These are phyloP conservation scores for Drosophila truncata DNA, from an alignment of 1,140 invertebrate genomes.

Conservation along the genomic window DNA sequence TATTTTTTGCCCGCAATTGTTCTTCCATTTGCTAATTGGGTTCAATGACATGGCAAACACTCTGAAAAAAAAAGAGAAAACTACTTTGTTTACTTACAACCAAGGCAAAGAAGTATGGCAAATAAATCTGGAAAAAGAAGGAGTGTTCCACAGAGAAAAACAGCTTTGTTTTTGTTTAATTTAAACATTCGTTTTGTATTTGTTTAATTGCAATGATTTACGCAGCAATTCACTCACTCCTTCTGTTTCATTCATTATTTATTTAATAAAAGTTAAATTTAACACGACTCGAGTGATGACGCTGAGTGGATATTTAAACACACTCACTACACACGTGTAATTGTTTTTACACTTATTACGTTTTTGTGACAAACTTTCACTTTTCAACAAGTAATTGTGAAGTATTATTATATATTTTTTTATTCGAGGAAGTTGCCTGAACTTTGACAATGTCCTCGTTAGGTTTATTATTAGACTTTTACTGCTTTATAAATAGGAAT, in stretches of 20 bases:
- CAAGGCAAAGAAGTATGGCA: conserved; percentile 7
- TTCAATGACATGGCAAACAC: conserved; percentile 30
- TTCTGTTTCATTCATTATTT: conserved; percentile 14
- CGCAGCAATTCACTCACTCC: not conserved
- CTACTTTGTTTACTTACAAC: conserved; percentile 28
- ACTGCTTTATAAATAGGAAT: not conserved
- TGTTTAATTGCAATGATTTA: conserved; percentile 14
- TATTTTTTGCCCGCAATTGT: not conserved
- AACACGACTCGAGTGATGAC: conserved; percentile 11
- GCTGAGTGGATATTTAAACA: conserved; percentile 10
- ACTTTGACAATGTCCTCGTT: conserved; percentile 15
- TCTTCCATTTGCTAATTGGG: conserved; percentile 24
- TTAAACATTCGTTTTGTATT: conserved; percentile 1
- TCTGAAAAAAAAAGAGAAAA: conserved; percentile 24
- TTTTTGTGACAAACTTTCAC: conserved; percentile 47
- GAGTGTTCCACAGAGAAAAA: not conserved
- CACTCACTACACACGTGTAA: conserved; percentile 20
- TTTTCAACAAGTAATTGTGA: conserved; percentile 32
- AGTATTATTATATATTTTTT: not conserved
- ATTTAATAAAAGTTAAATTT: conserved; percentile 15
- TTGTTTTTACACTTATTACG: conserved; percentile 38
- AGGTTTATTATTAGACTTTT: not conserved
- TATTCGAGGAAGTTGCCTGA: conserved; percentile 5
- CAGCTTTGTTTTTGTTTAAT: conserved; percentile 7
- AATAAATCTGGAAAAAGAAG: conserved; percentile 15